phyloP scores from a whole-genome alignment of 2,113 vertebrate genomes.

The Crocuta crocuta region DNA sequence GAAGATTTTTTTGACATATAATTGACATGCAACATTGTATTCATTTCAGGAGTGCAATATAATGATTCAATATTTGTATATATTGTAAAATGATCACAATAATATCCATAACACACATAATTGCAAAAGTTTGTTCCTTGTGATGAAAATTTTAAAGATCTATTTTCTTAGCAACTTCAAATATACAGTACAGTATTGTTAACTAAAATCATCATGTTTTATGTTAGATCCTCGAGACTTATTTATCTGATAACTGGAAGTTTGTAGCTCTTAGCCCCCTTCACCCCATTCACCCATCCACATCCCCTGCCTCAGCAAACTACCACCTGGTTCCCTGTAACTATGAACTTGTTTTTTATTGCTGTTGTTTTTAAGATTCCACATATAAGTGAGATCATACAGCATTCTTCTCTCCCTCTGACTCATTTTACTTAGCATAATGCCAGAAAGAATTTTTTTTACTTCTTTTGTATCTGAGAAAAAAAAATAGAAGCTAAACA shows the following conservation, averaged over 20 bases:
- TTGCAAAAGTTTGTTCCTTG: not conserved
- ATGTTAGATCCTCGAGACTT: not conserved
- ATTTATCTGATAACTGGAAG: not conserved
- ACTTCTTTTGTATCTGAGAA: not conserved
- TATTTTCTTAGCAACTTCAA: not conserved
- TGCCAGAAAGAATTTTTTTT: not conserved
- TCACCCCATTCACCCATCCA: not conserved
- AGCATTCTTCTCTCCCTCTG: not conserved
- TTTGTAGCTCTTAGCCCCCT: not conserved
- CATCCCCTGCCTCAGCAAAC: accelerated
- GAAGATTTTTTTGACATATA: not conserved
- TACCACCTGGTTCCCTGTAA: not conserved
- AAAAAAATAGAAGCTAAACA: not conserved
- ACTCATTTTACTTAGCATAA: not conserved
- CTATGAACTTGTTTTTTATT: not conserved
- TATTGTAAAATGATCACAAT: not conserved
- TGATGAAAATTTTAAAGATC: not conserved
- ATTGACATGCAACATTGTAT: not conserved
- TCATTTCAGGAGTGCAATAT: not conserved
- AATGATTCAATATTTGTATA: not conserved
- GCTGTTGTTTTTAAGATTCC: not conserved
- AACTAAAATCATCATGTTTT: not conserved
- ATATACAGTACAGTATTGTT: not conserved
- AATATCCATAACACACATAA: not conserved
- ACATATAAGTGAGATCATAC: not conserved